A percentile compares a stretch with the other conserved stretches of the same genome.
Evolutionary conservation across 2,797 vertebrate species (phyloP).

Genomic region (Rhabdophis nuchalis): DNA sequence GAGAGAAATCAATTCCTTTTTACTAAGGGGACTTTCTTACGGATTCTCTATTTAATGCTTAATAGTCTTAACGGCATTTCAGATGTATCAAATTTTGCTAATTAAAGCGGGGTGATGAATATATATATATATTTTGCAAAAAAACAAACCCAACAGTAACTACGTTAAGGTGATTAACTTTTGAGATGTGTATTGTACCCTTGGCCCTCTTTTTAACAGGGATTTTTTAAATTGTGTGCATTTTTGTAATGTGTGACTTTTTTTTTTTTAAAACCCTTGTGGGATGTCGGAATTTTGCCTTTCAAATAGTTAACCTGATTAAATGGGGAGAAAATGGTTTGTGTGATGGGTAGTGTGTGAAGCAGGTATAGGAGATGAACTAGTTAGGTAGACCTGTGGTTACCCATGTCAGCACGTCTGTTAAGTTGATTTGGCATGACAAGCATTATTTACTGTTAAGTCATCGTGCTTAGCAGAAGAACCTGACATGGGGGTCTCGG

Average conservation of each 20-base stretch:
- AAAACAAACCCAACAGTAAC: not conserved
- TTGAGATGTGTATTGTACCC: slow-evolving; percentile 24
- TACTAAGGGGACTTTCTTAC: not conserved
- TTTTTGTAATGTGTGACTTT: slow-evolving; percentile 44
- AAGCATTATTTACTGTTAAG: not conserved
- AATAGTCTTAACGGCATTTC: slow-evolving; percentile 32
- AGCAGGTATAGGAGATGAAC: not conserved
- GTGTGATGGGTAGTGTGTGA: not conserved
- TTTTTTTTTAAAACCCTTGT: slow-evolving; percentile 34
- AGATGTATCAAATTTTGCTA: slow-evolving; percentile 58
- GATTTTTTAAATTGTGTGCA: slow-evolving; percentile 48
- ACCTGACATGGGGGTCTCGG: too few relatives aligned
- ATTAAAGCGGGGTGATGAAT: slow-evolving; percentile 32
- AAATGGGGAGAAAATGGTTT: slow-evolving; percentile 8
- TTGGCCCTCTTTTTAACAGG: slow-evolving; percentile 40
- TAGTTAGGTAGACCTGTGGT: not conserved
- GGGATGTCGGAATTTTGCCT: slow-evolving; percentile 45
- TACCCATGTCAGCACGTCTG: too few relatives aligned
- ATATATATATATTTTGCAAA: slow-evolving; percentile 35
- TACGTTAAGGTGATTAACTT: slow-evolving; percentile 19
- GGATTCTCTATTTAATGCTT: not conserved
- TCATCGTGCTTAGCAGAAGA: not conserved
- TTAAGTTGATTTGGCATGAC: not conserved
- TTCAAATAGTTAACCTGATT: slow-evolving; percentile 49
- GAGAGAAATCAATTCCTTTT: not conserved